These are phyloP conservation scores for Volucella inanis DNA, from an alignment of 2,888 invertebrate genomes.

Conservation along the genomic window DNA sequence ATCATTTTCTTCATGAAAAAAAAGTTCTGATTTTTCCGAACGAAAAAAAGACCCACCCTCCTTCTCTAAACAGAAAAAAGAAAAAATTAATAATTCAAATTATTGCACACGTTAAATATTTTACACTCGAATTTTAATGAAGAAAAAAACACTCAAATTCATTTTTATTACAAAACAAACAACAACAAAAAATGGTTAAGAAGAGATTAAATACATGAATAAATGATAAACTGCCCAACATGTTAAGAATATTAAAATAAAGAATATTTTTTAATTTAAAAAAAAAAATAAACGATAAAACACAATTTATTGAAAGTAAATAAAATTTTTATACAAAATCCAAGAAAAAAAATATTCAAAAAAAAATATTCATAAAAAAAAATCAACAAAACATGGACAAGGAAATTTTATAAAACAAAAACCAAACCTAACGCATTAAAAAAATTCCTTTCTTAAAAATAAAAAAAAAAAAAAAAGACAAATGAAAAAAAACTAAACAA, in stretches of 20 bases:
- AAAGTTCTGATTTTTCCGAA: constrained; percentile 59
- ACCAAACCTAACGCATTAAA: constrained; percentile 41
- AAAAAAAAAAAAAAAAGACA: constrained; percentile 28
- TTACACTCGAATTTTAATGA: constrained; percentile 59
- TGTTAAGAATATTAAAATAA: constrained; percentile 67
- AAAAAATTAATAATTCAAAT: constrained; percentile 29
- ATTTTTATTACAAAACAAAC: constrained; percentile 68
- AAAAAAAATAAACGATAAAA: constrained; percentile 22
- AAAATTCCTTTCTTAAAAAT: constrained; percentile 50
- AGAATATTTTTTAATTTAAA: constrained; percentile 66
- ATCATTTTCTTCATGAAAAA: constrained; percentile 42
- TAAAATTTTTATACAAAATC: constrained; percentile 72
- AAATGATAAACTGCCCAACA: constrained; percentile 73
- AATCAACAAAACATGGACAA: constrained; percentile 58
- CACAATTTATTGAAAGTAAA: constrained; percentile 54
- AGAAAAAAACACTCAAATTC: constrained; percentile 57
- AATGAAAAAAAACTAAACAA: constrained; percentile 36
- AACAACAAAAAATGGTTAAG: constrained; percentile 59
- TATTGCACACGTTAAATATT: constrained; percentile 73
- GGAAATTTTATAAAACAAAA: constrained; percentile 68
- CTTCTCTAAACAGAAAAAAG: constrained; percentile 46
- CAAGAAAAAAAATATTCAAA: constrained; percentile 52
- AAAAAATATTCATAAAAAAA: no score
- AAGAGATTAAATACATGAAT: constrained; percentile 59
- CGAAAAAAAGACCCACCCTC: constrained; percentile 70